Conservation (phyloP, 2,797 vertebrate species). For the Sphenodon punctatus region DNA sequence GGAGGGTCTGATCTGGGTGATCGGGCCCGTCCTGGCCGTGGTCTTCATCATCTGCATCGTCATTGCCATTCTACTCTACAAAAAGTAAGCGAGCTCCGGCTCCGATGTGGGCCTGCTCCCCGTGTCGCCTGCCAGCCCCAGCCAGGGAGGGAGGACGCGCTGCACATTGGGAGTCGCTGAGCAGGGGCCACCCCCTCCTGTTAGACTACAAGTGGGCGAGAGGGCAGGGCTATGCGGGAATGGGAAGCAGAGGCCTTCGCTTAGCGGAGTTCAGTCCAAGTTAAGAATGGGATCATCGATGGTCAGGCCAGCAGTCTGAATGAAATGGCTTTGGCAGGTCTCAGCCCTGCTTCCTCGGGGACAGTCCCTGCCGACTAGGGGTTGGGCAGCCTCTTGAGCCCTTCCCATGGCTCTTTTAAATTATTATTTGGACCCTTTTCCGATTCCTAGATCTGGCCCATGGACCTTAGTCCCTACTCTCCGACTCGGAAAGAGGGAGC, state of each 20-base stretch:
- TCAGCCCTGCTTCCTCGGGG: background rate
- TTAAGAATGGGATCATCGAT: background rate
- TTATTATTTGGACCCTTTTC: no score
- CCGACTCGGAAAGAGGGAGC: no score
- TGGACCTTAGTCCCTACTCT: no score
- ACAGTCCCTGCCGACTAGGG: background rate
- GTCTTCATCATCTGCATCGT: slow-evolving; percentile 97
- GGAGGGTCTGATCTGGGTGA: slow-evolving; percentile 96
- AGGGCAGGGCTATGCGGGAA: background rate
- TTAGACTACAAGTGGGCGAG: background rate
- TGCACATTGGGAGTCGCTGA: background rate
- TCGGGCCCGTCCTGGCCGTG: slow-evolving; percentile 91
- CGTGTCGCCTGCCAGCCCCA: background rate
- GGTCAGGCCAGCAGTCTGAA: fast-evolving
- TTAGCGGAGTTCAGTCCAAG: background rate
- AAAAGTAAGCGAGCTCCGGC: slow-evolving; percentile 85
- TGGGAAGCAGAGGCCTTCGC: background rate
- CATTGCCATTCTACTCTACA: slow-evolving; percentile 94
- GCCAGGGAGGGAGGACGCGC: no score
- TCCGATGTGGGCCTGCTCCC: fast-evolving
- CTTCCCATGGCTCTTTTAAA: no score
- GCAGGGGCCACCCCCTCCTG: background rate
- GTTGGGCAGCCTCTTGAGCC: no score
- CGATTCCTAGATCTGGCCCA: no score
- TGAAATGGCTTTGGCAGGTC: background rate